Evolutionary conservation across 2,797 vertebrate species (phyloP).

Genomic region (Myotis pilosus): DNA sequence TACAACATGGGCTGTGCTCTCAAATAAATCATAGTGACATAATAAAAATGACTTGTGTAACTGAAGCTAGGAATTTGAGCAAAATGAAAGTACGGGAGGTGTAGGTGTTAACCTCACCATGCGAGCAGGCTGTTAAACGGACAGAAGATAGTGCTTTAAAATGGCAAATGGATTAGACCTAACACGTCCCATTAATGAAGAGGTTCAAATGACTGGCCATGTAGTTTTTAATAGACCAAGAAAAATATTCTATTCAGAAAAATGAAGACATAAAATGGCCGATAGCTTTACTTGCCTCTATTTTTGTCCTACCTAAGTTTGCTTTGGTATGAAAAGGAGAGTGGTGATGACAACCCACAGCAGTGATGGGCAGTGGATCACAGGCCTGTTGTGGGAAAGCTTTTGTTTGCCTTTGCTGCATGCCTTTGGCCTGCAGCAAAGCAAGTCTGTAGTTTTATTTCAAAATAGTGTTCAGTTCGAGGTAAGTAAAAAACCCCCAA

Average conservation of each 20-base stretch:
- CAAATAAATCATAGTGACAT: not conserved
- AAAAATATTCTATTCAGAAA: constrained; percentile 22
- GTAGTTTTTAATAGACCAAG: not conserved
- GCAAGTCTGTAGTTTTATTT: constrained; percentile 33
- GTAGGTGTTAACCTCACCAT: not conserved
- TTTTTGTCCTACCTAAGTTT: not conserved
- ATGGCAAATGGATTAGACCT: not conserved
- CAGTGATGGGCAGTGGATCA: not conserved
- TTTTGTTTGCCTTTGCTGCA: not conserved
- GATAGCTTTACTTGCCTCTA: not conserved
- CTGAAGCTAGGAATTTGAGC: not conserved
- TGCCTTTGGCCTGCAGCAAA: not conserved
- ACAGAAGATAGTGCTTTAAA: not conserved
- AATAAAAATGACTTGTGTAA: not conserved
- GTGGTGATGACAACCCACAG: not conserved
- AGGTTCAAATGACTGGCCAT: not conserved
- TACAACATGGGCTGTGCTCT: not conserved
- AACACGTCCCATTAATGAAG: not conserved
- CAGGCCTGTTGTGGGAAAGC: not conserved
- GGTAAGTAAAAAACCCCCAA: not conserved
- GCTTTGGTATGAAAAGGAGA: not conserved
- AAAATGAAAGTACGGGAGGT: not conserved
- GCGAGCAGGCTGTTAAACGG: not conserved
- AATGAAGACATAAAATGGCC: not conserved
- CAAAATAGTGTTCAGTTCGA: constrained; percentile 39